Conservation (phyloP, 2,797 vertebrate genomes). For the Microcaecilia unicolor region DNA sequence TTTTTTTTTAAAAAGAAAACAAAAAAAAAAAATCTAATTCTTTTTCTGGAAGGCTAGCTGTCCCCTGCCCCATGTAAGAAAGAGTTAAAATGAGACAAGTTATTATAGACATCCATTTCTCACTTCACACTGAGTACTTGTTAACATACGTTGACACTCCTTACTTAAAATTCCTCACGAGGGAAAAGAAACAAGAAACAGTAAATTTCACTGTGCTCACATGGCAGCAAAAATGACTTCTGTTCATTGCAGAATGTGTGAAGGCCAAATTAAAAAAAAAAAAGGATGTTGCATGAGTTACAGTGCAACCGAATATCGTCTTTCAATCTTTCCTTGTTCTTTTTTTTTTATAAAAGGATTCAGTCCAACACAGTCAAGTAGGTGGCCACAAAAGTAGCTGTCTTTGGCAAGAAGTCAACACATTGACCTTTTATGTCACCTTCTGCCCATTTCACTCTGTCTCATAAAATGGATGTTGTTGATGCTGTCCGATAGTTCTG, state of each 20-base stretch:
- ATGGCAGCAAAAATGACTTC: slow-evolving; percentile 50
- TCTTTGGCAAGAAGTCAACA: slow-evolving; percentile 98
- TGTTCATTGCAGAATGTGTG: slow-evolving; percentile 50
- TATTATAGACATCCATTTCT: slow-evolving; percentile 45
- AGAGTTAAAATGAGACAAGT: slow-evolving; percentile 37
- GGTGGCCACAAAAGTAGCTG: slow-evolving; percentile 89
- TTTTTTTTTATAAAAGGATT: slow-evolving; percentile 41
- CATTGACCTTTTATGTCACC: slow-evolving; percentile 79
- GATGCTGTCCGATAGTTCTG: slow-evolving; percentile 91
- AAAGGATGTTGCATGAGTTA: slow-evolving; percentile 67
- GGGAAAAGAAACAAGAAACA: slow-evolving; percentile 55
- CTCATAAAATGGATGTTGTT: slow-evolving; percentile 98
- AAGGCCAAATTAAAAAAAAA: slow-evolving; percentile 67
- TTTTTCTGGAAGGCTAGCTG: slow-evolving; percentile 24
- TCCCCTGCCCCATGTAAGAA: slow-evolving; percentile 35
- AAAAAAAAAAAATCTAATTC: slow-evolving; percentile 16
- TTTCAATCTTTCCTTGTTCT: slow-evolving; percentile 13
- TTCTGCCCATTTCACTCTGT: slow-evolving; percentile 99
- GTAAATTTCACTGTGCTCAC: slow-evolving; percentile 70
- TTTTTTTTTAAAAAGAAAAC: too few species aligned
- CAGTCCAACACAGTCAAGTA: slow-evolving; percentile 74
- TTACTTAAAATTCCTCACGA: slow-evolving; percentile 49
- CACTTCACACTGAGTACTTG: slow-evolving; percentile 35
- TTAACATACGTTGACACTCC: slow-evolving; percentile 27
- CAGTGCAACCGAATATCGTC: slow-evolving; percentile 72